These are phyloP conservation scores for Aphelenchoides avenae DNA, from an alignment of 1,140 invertebrate genomes.

Conservation along the genomic window DNA sequence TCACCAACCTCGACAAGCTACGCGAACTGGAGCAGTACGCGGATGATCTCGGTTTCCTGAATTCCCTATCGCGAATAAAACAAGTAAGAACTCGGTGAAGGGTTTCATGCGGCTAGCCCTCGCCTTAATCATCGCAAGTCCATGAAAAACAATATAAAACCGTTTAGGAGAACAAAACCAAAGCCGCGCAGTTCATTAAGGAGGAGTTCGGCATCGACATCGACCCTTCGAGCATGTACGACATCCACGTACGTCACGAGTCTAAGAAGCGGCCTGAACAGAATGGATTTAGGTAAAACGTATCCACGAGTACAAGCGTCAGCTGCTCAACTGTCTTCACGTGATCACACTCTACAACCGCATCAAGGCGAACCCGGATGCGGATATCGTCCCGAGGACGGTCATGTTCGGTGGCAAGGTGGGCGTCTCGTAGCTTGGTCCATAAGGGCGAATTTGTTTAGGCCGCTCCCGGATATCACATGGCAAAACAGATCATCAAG, in stretches of 20 bases:
- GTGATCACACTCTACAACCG: constrained; percentile 95
- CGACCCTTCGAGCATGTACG: constrained; percentile 83
- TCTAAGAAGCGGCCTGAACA: no score
- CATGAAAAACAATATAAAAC: no score
- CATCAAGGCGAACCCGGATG: constrained; percentile 85
- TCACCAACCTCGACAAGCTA: constrained; percentile 79
- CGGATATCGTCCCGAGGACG: constrained; percentile 78
- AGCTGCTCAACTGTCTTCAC: constrained; percentile 89
- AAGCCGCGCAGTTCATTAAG: constrained; percentile 77
- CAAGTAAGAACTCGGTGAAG: constrained; percentile 24
- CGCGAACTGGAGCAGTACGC: constrained; percentile 76
- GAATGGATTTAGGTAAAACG: constrained; percentile 87
- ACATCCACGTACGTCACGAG: constrained; percentile 76
- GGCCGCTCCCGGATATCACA: constrained; percentile 91
- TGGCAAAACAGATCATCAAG: constrained; percentile 97
- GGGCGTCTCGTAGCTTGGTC: constrained; percentile 5
- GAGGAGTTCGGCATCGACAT: constrained; percentile 82
- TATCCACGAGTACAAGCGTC: constrained; percentile 98
- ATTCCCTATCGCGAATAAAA: constrained; percentile 83
- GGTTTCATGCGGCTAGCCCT: no score
- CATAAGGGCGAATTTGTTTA: constrained; percentile 14
- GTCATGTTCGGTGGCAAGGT: constrained; percentile 95
- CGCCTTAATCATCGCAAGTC: no score
- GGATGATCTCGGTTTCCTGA: constrained; percentile 80
- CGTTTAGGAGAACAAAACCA: constrained; percentile 85